Evolutionary conservation across 2,797 vertebrate species (phyloP).

Genomic region (Mastacembelus armatus): DNA sequence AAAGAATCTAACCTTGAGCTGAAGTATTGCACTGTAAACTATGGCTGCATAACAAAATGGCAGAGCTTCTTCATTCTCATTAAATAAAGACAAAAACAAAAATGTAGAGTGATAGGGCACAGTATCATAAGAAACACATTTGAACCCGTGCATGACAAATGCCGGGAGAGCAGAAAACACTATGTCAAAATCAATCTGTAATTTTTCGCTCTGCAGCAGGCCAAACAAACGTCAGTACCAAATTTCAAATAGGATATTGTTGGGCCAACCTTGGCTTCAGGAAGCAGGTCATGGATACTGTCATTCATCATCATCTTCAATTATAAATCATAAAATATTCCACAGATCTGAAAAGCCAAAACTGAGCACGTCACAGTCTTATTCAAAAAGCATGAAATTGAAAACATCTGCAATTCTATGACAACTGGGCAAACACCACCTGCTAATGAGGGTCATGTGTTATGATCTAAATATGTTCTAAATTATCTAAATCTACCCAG

Average conservation of each 20-base stretch:
- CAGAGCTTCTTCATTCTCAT: conserved; percentile 2
- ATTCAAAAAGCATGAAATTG: too few relatives aligned
- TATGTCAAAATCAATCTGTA: too few relatives aligned
- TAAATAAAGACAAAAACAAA: neutral
- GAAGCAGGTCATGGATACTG: neutral
- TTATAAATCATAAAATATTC: neutral
- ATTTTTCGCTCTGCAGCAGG: conserved; percentile 9
- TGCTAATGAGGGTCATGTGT: too few relatives aligned
- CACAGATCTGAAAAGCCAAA: neutral
- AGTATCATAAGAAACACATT: neutral
- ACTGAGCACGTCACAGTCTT: too few relatives aligned
- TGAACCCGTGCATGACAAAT: neutral
- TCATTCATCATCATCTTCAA: neutral
- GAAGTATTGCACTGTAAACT: conserved; percentile 5
- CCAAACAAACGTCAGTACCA: neutral
- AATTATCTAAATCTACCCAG: neutral
- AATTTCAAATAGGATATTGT: neutral
- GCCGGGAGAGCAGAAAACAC: neutral
- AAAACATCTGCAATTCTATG: too few relatives aligned
- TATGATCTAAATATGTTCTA: too few relatives aligned
- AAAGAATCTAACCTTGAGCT: conserved; percentile 18
- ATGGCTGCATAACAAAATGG: too few relatives aligned
- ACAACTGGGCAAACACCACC: too few relatives aligned
- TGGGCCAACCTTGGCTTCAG: neutral
- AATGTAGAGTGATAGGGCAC: neutral